phyloP scores from a whole-genome alignment of 2,113 vertebrate genomes.

The Cyrtonyx montezumae region DNA sequence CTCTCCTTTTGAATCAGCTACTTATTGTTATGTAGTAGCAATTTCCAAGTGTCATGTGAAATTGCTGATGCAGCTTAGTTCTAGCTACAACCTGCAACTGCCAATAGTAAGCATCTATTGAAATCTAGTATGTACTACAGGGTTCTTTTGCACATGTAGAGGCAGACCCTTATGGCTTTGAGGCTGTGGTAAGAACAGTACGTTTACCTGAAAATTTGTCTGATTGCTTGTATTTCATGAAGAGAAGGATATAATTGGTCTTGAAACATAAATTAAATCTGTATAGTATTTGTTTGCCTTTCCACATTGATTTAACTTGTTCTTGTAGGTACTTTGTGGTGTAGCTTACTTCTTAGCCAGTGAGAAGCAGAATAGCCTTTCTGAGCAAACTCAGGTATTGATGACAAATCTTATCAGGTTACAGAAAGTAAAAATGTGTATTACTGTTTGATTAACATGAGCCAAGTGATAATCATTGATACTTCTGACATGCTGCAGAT shows the following conservation, averaged over 20 bases:
- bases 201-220: conserved; percentile 3
- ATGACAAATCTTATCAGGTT: conserved; percentile 7
- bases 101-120: conserved; percentile 45
- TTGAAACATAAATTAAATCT: conserved; percentile 39
- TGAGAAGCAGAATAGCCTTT: neutral
- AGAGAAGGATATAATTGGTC: neutral
- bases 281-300: neutral
- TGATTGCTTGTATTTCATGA: conserved; percentile 32
- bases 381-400: neutral
- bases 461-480: conserved; percentile 35
- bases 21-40: conserved; percentile 73
- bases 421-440: conserved; percentile 22
- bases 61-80: conserved; percentile 79
- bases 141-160: conserved; percentile 10
- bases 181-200: neutral
- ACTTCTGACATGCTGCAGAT: conserved; percentile 22
- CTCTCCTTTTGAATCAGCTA: conserved; percentile 26
- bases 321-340: neutral
- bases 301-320: neutral
- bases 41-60: conserved; percentile 75
- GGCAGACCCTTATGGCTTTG: conserved; percentile 11
- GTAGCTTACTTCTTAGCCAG: neutral
- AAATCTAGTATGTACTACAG: conserved; percentile 15
- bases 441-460: conserved; percentile 42
- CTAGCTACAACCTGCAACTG: conserved; percentile 54